Percentiles rank a stretch among this genome's conserved stretches.
phyloP scores from a whole-genome alignment of 2,113 vertebrate species.

The Neomonachus schauinslandi region DNA sequence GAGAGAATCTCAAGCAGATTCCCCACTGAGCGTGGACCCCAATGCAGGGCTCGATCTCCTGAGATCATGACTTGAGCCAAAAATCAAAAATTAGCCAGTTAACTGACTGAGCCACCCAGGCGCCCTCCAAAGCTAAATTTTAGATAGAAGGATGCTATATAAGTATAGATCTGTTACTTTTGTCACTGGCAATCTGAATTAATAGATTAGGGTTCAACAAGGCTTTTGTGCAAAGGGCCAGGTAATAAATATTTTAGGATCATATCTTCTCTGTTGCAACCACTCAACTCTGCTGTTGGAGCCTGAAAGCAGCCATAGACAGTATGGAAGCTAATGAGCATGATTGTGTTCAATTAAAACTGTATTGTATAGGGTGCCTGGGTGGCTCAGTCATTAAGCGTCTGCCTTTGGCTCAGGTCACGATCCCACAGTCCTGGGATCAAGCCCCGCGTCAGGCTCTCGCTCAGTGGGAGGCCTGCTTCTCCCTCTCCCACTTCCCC shows the following conservation, averaged over 20 bases:
- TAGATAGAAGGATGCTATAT: not conserved
- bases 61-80: not conserved
- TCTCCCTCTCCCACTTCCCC: no score
- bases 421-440: no score
- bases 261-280: not conserved
- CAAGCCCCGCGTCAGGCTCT: fast-evolving
- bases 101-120: not conserved
- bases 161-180: not conserved
- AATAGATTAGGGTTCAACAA: not conserved
- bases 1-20: not conserved
- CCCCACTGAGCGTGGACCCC: not conserved
- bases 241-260: not conserved
- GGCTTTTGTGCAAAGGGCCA: not conserved
- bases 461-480: no score
- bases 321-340: fast-evolving
- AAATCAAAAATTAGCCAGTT: not conserved
- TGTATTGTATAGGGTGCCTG: no score
- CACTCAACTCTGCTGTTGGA: not conserved
- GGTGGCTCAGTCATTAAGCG: no score
- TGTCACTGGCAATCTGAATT: not conserved
- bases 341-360: not conserved
- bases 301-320: not conserved
- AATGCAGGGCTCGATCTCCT: not conserved
- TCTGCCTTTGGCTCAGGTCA: no score
- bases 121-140: not conserved